Evolutionary conservation across 2,888 invertebrate species (phyloP).

Genomic region (Adelphocoris suturalis): DNA sequence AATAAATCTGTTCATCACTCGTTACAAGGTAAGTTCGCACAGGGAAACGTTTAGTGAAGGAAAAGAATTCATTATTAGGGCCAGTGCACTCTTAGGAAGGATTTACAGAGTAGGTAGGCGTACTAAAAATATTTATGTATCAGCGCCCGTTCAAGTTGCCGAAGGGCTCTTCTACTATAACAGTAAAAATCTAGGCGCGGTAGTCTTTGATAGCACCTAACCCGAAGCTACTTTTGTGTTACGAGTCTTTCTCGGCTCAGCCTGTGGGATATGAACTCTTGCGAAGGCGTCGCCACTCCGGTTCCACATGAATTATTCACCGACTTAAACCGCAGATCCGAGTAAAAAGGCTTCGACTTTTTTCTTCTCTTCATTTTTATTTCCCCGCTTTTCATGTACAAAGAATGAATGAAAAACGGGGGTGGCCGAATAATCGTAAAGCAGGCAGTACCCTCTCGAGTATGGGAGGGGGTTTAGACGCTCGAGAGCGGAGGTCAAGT

Average conservation of each 20-base stretch:
- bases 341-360: not conserved
- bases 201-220: conserved; percentile 13
- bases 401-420: not conserved
- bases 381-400: not conserved
- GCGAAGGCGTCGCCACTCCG: conserved; percentile 24
- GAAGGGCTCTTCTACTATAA: not conserved
- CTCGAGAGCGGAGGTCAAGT: too few species aligned
- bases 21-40: not conserved
- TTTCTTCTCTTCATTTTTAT: not conserved
- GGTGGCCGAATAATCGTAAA: not conserved
- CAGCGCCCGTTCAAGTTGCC: not conserved
- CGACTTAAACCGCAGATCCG: conserved; percentile 1
- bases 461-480: too few species aligned
- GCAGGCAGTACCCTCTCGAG: not conserved
- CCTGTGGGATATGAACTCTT: not conserved
- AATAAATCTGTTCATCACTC: too few species aligned
- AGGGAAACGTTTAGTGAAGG: not conserved
- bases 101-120: not conserved
- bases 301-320: conserved; percentile 36
- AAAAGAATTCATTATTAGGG: not conserved
- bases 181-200: conserved; percentile 35
- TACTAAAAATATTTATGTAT: conserved; percentile 36
- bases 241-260: not conserved
- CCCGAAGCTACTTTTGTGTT: conserved; percentile 13
- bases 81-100: not conserved